A percentile compares a stretch with the other conserved stretches of the same genome.
These are phyloP conservation scores for Drosophila cardini DNA, from an alignment of 1,140 invertebrate species.

Conservation along the genomic window DNA sequence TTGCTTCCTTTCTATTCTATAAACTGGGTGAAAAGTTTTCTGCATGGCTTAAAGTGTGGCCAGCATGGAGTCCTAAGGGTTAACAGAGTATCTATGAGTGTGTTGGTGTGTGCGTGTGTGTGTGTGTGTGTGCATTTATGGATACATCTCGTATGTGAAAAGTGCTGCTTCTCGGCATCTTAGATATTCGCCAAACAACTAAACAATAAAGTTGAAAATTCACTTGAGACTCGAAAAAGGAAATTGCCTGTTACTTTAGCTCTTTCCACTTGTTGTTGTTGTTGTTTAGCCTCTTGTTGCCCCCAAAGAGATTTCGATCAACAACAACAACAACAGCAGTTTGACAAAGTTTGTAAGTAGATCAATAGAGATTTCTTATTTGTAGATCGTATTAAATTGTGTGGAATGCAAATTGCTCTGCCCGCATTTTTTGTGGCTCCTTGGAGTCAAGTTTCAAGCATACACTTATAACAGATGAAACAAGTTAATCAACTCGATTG, in stretches of 20 bases:
- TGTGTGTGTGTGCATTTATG: conserved; percentile 54
- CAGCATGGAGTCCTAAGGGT: conserved; percentile 30
- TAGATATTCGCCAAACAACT: conserved; percentile 49
- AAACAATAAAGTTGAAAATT: conserved; percentile 79
- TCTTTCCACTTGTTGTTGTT: neutral
- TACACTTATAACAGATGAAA: conserved; percentile 32
- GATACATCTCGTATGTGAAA: conserved; percentile 48
- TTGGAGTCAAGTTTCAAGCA: conserved; percentile 18
- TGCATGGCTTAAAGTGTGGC: conserved; percentile 67
- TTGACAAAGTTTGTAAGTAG: conserved; percentile 44
- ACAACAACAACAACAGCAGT: conserved; percentile 36
- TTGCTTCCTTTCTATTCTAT: conserved; percentile 41
- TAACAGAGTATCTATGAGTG: conserved; percentile 14
- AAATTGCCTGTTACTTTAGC: conserved; percentile 41
- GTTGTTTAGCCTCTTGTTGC: neutral
- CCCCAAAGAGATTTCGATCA: conserved; percentile 39
- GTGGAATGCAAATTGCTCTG: conserved; percentile 35
- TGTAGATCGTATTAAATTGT: conserved; percentile 40
- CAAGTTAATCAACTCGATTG: conserved; percentile 47
- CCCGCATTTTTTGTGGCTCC: conserved; percentile 46
- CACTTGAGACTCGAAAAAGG: conserved; percentile 44
- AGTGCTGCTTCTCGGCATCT: conserved; percentile 16
- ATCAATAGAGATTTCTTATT: conserved; percentile 43
- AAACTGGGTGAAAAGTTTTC: conserved; percentile 66
- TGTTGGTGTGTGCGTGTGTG: conserved; percentile 4